Evolutionary conservation across 2,888 invertebrate genomes (phyloP), one percentile per base, ranked within the genome.

Genomic region (Lutraria lutraria): DNA sequence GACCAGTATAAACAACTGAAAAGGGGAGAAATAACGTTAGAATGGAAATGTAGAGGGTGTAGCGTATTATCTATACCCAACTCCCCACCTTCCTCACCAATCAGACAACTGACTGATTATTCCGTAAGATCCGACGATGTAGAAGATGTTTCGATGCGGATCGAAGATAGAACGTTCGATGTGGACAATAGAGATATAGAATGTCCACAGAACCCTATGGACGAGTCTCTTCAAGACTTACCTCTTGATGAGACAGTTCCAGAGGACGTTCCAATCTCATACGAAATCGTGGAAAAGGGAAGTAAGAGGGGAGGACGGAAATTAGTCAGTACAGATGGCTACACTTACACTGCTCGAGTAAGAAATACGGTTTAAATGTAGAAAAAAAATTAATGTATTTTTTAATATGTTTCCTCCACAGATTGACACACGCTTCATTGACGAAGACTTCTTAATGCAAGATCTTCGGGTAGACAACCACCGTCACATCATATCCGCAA

Each of bases 371-470:
- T n/a, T n/a, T n/a, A n/a, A n/a, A n/a, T n/a, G n/a, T n/a, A n/a
- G n/a, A n/a, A n/a, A n/a, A n/a, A n/a, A n/a, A n/a, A n/a, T n/a
- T n/a, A n/a, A n/a, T n/a, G n/a, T n/a, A n/a, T n/a, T n/a, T n/a
- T 54, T 54, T 54, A 54, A 54, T 54, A 54, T 54, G 54, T 54
- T 68, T 80, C 25, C 25, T 54, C 83, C 83, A n/a, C 85, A 85
- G 85, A 31, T 88, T 43, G 63, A 88, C 43, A 31, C 29, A 15
- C 76, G 52, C 12, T 85, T 88, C 83, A 76, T 88, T n/a, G 88
- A 53, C 16, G 83, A 84, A 43, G 80, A 85, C 19, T 85, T 80
- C 25, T 0, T 80, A 13, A 56, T 31, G n/a, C 31, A 85, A 15
- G 85, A 80, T 60, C 16, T 56, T 29, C 19, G 16, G 10, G 34